phyloP scores from a whole-genome alignment of 1,140 invertebrate species.

The Zaprionus ghesquierei region DNA sequence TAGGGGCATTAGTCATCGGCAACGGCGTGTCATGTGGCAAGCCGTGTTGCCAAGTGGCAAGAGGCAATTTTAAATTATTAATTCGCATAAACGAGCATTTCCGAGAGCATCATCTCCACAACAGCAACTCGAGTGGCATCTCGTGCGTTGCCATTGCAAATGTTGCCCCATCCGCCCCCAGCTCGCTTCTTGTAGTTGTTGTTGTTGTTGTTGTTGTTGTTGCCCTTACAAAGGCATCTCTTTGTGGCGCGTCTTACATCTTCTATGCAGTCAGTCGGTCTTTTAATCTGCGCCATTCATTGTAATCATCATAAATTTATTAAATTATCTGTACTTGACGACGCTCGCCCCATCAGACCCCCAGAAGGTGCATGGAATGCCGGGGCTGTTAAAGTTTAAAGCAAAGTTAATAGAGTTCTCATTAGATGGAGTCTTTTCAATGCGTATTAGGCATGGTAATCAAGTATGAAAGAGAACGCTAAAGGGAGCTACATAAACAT shows the following conservation, averaged over 20 bases:
- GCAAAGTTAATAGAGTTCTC: conserved; percentile 10
- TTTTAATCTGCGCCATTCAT: conserved; percentile 47
- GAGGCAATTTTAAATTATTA: conserved; percentile 56
- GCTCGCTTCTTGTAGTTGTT: background rate
- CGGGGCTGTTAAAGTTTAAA: background rate
- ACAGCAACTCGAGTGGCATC: background rate
- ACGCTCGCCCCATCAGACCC: conserved; percentile 12
- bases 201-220: too few species aligned
- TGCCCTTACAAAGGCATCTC: background rate
- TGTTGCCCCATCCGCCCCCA: background rate
- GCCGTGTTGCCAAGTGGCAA: conserved; percentile 47
- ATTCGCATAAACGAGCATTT: conserved; percentile 65
- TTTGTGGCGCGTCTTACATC: background rate
- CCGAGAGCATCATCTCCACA: conserved; percentile 26
- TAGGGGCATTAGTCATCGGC: conserved; percentile 28
- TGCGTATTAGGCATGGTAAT: background rate
- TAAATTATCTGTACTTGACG: conserved; percentile 68
- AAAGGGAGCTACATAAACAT: background rate
- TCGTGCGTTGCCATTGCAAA: conserved; percentile 53
- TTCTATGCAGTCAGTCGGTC: conserved; percentile 9
- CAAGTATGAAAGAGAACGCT: background rate
- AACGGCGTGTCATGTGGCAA: conserved; percentile 16
- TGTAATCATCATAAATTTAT: conserved; percentile 69
- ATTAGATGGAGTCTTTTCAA: background rate
- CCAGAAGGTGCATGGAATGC: background rate